A percentile compares a stretch with the other conserved stretches of the same genome.
These are phyloP conservation scores for Siniperca chuatsi DNA, from an alignment of 2,113 vertebrate species.

Conservation along the genomic window DNA sequence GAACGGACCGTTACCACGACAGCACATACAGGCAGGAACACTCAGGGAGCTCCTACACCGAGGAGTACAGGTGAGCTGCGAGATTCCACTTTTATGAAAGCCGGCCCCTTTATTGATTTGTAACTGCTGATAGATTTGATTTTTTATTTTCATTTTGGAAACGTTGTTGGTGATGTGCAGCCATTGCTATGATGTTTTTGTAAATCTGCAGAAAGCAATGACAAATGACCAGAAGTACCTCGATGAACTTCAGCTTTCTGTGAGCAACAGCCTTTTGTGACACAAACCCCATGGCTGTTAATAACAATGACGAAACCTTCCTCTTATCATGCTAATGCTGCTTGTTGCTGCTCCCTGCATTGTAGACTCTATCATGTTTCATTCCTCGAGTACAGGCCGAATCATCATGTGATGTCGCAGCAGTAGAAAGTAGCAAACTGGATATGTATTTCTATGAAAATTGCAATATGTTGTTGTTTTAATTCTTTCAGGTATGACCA, in stretches of 20 bases:
- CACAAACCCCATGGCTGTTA: no score
- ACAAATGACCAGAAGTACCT: neutral
- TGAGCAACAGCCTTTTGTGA: neutral
- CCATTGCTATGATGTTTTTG: neutral
- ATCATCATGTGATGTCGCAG: neutral
- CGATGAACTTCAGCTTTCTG: neutral
- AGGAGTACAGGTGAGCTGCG: slow-evolving; percentile 72
- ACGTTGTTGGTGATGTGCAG: neutral
- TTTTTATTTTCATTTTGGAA: neutral
- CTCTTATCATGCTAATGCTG: neutral
- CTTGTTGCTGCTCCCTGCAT: neutral
- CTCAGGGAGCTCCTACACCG: slow-evolving; percentile 40
- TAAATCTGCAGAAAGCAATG: neutral
- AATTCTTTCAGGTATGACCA: slow-evolving; percentile 65
- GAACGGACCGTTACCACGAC: slow-evolving; percentile 44
- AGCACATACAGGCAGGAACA: slow-evolving; percentile 48
- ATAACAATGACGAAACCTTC: neutral
- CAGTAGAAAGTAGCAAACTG: neutral
- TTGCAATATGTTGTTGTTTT: neutral
- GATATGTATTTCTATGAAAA: neutral
- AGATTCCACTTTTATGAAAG: neutral
- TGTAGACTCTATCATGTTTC: neutral
- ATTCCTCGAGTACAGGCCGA: neutral
- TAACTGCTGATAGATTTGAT: neutral
- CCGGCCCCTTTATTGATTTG: neutral